Evolutionary conservation across 2,888 invertebrate genomes (phyloP).

Genomic region (Acrobasis suavella): DNA sequence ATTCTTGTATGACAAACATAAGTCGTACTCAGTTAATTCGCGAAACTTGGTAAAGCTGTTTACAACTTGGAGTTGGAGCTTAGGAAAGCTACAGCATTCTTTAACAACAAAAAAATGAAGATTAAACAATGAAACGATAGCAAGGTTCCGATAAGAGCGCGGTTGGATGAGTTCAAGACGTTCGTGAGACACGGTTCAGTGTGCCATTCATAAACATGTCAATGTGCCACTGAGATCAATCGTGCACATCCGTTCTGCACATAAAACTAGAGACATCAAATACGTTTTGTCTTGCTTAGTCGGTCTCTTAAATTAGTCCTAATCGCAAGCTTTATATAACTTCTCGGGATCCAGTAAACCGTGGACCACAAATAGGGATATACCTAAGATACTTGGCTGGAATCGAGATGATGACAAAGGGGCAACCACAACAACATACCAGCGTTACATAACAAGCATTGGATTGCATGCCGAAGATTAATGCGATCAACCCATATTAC

Average conservation of each 20-base stretch:
- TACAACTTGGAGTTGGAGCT: too few relatives aligned
- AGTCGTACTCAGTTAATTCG: too few relatives aligned
- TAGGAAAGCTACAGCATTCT: too few relatives aligned
- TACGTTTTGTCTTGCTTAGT: slow-evolving; percentile 38
- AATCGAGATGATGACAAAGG: slow-evolving; percentile 14
- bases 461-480: slow-evolving; percentile 9
- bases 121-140: background rate
- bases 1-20: too few relatives aligned
- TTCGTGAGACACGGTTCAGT: slow-evolving; percentile 37
- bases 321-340: background rate
- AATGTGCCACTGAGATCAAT: slow-evolving; percentile 66
- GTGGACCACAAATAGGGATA: background rate
- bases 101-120: background rate
- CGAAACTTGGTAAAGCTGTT: too few relatives aligned
- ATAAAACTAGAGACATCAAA: slow-evolving; percentile 31
- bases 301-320: slow-evolving; percentile 6
- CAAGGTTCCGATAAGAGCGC: background rate
- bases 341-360: background rate
- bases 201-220: slow-evolving; percentile 67
- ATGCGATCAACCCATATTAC: slow-evolving; percentile 6
- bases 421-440: slow-evolving; percentile 2
- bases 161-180: slow-evolving; percentile 6
- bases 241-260: slow-evolving; percentile 66
- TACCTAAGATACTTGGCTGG: slow-evolving; percentile 4
- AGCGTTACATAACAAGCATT: slow-evolving; percentile 15